phyloP scores from a whole-genome alignment of 2,888 invertebrate genomes.

The Eilema caniola region DNA sequence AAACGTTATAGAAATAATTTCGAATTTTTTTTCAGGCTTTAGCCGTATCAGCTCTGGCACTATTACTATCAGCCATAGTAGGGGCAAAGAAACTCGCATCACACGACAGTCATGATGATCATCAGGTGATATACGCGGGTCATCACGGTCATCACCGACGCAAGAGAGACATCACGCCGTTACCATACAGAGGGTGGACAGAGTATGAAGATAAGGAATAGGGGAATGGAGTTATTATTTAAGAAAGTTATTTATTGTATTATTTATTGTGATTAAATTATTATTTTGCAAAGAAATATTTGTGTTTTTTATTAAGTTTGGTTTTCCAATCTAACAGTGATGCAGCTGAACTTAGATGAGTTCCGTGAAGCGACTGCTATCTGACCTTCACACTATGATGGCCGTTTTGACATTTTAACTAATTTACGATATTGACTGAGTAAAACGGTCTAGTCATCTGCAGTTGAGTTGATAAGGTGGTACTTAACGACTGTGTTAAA shows the following conservation, averaged over 20 bases:
- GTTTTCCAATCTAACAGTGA: too few relatives aligned
- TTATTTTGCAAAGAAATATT: constrained; percentile 23
- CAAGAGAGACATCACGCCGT: constrained; percentile 73
- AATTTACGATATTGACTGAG: too few relatives aligned
- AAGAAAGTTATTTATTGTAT: constrained; percentile 34
- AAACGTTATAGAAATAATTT: neutral
- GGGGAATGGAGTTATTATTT: constrained; percentile 14
- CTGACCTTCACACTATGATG: too few relatives aligned
- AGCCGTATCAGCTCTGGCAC: constrained; percentile 90
- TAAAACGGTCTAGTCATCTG: too few relatives aligned
- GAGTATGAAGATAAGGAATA: constrained; percentile 52
- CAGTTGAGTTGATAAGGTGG: too few relatives aligned
- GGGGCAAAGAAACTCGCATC: constrained; percentile 91
- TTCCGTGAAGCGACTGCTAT: too few relatives aligned
- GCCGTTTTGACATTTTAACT: too few relatives aligned
- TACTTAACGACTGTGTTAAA: too few relatives aligned
- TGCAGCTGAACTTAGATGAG: too few relatives aligned
- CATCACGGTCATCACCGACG: constrained; percentile 88
- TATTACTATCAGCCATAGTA: constrained; percentile 91
- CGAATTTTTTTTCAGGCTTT: constrained; percentile 77
- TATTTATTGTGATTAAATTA: constrained; percentile 53
- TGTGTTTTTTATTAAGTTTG: neutral
- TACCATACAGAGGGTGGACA: constrained; percentile 85
- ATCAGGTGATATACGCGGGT: constrained; percentile 87
- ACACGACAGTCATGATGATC: constrained; percentile 87